These are phyloP conservation scores for Petrocephalus zakoni DNA, from an alignment of 2,113 vertebrate genomes.

Conservation along the genomic window DNA sequence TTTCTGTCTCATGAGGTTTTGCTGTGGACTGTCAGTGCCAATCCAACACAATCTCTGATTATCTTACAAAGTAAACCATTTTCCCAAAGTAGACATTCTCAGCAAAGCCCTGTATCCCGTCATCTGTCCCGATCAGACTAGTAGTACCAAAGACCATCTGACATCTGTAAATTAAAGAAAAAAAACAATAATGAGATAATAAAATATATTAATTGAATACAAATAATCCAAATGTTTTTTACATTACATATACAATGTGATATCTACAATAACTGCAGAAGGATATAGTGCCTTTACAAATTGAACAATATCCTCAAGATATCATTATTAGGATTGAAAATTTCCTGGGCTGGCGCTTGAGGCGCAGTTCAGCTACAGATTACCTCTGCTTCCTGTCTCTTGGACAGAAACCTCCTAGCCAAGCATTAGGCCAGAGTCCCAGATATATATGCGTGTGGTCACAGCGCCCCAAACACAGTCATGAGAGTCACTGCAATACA, in stretches of 20 bases:
- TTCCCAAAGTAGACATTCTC: background rate
- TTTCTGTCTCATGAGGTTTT: background rate
- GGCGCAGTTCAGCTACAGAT: background rate
- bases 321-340: background rate
- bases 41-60: background rate
- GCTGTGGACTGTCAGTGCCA: background rate
- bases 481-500: background rate
- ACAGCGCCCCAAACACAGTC: background rate
- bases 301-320: no score
- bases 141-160: background rate
- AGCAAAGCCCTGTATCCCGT: background rate
- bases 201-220: background rate
- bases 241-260: background rate
- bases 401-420: background rate
- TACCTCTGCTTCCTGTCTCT: background rate
- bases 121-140: background rate
- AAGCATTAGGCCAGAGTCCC: background rate
- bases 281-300: background rate
- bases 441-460: background rate
- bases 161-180: background rate
- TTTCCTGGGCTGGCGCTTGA: background rate
- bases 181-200: background rate
- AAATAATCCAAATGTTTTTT: background rate
- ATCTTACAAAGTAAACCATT: background rate
- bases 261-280: background rate